Conservation (phyloP, 2,113 vertebrate genomes). For the Phocoena sinus region DNA sequence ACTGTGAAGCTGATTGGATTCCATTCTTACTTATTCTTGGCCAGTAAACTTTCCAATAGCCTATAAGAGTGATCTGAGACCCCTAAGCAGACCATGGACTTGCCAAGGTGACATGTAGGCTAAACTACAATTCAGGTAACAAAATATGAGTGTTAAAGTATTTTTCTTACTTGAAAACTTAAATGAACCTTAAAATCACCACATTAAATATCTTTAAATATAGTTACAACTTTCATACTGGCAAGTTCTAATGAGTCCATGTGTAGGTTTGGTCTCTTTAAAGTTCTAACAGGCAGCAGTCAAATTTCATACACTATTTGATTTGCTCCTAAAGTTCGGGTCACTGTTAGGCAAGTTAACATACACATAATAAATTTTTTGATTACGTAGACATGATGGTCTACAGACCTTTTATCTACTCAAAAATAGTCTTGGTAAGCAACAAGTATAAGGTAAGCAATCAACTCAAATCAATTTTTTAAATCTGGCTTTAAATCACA, state of each 20-base stretch:
- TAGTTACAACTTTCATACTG: neutral
- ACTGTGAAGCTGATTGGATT: neutral
- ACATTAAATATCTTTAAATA: neutral
- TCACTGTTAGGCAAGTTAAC: neutral
- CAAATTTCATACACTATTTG: neutral
- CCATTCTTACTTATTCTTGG: neutral
- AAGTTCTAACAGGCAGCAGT: neutral
- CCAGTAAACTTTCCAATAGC: neutral
- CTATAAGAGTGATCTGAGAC: neutral
- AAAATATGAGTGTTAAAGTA: neutral
- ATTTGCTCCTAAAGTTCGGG: neutral
- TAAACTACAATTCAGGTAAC: neutral
- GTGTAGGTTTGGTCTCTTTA: neutral
- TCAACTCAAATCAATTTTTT: neutral
- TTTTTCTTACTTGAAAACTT: slow-evolving; percentile 9
- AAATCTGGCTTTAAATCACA: neutral
- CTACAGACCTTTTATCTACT: neutral
- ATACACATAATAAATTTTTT: neutral
- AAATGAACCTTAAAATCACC: slow-evolving; percentile 20
- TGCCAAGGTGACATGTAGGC: neutral
- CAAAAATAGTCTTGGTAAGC: neutral
- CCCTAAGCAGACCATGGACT: neutral
- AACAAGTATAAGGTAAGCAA: neutral
- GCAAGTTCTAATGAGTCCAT: neutral
- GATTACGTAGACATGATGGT: neutral